These are phyloP conservation scores for Petaurus breviceps DNA, from an alignment of 2,113 vertebrate species.

Conservation along the genomic window DNA sequence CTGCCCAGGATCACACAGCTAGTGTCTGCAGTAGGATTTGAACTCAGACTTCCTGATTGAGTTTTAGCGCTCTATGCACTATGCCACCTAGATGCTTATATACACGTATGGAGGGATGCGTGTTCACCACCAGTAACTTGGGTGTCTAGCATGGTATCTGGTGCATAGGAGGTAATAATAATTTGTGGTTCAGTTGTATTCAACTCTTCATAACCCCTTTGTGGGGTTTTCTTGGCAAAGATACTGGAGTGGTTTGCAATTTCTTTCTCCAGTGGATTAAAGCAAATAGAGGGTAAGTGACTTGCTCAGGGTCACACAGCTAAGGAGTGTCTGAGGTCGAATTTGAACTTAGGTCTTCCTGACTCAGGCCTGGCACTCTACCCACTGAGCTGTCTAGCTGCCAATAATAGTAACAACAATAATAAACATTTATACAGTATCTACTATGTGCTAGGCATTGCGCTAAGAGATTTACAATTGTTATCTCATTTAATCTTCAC, in stretches of 20 bases:
- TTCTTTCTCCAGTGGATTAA: not conserved
- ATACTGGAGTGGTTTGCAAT: not conserved
- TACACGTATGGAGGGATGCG: not conserved
- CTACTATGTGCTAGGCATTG: not conserved
- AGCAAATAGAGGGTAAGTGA: not conserved
- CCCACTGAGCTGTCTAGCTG: too few relatives aligned
- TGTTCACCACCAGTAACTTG: not conserved
- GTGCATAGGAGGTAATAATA: not conserved
- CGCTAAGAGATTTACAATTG: not conserved
- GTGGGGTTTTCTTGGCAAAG: not conserved
- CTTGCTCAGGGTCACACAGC: not conserved
- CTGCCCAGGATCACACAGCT: constrained; percentile 19
- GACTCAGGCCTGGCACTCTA: not conserved
- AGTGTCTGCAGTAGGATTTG: not conserved
- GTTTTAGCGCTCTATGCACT: not conserved
- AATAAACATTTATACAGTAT: not conserved
- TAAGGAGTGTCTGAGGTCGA: too few relatives aligned
- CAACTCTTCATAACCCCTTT: not conserved
- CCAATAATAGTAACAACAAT: not conserved
- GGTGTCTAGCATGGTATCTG: not conserved
- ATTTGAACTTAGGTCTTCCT: not conserved
- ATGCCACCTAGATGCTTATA: constrained; percentile 35
- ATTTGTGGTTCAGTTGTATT: not conserved
- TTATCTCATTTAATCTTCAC: too few relatives aligned
- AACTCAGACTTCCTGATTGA: not conserved